Conservation (phyloP, 1,140 invertebrate genomes). For the Teleopsis dalmanni region DNA sequence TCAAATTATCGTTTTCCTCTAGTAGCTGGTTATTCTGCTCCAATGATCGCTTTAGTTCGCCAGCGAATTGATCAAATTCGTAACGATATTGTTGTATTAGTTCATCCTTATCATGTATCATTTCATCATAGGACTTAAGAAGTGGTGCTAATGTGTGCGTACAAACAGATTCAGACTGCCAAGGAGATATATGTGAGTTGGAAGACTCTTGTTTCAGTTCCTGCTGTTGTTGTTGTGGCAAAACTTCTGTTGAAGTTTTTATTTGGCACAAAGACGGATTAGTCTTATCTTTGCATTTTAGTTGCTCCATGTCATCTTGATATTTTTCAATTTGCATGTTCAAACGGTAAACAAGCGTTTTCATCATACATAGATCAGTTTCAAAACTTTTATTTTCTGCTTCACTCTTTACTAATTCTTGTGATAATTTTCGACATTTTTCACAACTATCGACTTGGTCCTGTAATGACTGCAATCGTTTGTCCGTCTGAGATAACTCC, state of each 20-base stretch:
- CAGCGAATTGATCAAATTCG: constrained; percentile 55
- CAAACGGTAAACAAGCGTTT: constrained; percentile 58
- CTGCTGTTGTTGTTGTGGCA: background rate
- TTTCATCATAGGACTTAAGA: constrained; percentile 60
- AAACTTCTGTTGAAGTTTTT: background rate
- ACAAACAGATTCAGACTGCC: constrained; percentile 14
- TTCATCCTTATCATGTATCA: constrained; percentile 57
- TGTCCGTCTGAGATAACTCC: constrained; percentile 21
- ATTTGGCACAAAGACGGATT: background rate
- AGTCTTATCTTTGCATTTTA: background rate
- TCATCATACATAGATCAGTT: constrained; percentile 57
- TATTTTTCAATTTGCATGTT: constrained; percentile 61
- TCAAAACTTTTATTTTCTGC: constrained; percentile 48
- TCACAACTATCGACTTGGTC: constrained; percentile 29
- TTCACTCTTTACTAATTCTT: constrained; percentile 40
- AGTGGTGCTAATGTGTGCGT: constrained; percentile 50
- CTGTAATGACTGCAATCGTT: constrained; percentile 15
- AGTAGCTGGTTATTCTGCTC: constrained; percentile 57
- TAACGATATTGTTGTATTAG: constrained; percentile 54
- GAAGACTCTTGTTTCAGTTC: background rate
- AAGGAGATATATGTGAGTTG: constrained; percentile 5
- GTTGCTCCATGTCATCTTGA: constrained; percentile 52
- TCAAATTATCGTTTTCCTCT: constrained; percentile 50
- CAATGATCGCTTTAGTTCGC: constrained; percentile 53
- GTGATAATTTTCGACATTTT: constrained; percentile 33